phyloP scores from a whole-genome alignment of 2,113 vertebrate species.

The Athene cunicularia region DNA sequence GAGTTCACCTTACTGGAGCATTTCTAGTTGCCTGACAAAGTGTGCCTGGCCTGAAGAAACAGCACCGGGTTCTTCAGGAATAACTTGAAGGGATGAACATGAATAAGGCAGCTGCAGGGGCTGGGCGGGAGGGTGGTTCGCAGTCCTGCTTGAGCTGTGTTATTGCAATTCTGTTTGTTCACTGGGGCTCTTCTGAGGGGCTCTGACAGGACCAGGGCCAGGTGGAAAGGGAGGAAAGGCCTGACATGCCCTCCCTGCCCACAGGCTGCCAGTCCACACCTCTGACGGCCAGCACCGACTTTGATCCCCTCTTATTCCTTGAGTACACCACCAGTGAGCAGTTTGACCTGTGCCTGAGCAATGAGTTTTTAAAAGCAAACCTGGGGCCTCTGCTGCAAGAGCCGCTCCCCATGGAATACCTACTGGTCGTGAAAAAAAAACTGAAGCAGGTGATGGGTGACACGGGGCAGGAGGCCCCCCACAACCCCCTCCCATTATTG shows the following conservation, averaged over 20 bases:
- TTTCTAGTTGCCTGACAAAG: not conserved
- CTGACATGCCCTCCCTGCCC: not conserved
- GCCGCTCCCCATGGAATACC: accelerated
- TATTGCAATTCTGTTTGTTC: accelerated
- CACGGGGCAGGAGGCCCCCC: not conserved
- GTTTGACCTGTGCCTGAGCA: constrained; percentile 61
- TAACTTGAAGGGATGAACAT: not conserved
- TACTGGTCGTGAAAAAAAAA: constrained; percentile 34
- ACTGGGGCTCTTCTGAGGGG: not conserved
- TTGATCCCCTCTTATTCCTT: accelerated
- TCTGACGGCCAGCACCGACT: constrained; percentile 4
- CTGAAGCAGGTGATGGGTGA: constrained; percentile 59
- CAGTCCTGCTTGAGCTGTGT: accelerated
- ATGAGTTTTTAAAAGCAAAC: not conserved
- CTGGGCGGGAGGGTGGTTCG: accelerated
- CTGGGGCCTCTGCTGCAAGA: constrained; percentile 33
- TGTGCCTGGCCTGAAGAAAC: not conserved
- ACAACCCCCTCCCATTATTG: not conserved
- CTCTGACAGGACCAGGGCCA: not conserved
- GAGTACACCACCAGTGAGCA: not conserved
- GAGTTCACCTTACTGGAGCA: too few species aligned
- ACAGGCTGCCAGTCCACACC: not conserved
- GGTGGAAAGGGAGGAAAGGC: not conserved
- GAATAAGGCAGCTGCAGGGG: accelerated
- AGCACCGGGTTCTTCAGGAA: not conserved